Evolutionary conservation across 1,140 invertebrate genomes (phyloP).

Genomic region (Propsilocerus akamusi): DNA sequence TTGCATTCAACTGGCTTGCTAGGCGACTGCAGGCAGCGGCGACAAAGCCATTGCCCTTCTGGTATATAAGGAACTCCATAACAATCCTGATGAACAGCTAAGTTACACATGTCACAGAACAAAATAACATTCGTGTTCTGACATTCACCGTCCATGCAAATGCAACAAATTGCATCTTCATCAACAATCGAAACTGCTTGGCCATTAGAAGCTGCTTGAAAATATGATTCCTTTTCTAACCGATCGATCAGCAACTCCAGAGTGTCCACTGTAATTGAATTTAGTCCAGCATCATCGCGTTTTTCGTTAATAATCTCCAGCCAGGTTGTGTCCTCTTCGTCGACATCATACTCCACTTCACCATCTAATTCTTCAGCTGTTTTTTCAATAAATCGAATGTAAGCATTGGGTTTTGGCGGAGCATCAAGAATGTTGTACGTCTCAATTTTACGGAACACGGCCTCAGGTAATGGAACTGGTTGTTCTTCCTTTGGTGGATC

Average conservation of each 20-base stretch:
- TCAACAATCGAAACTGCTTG: slow-evolving; percentile 67
- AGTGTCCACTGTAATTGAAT: slow-evolving; percentile 58
- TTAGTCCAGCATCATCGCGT: slow-evolving; percentile 43
- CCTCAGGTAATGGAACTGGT: slow-evolving; percentile 55
- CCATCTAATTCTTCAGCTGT: slow-evolving; percentile 85
- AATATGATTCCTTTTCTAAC: slow-evolving; percentile 93
- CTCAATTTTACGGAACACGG: slow-evolving; percentile 57
- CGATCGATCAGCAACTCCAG: slow-evolving; percentile 93
- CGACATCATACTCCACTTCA: slow-evolving; percentile 92
- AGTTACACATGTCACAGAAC: slow-evolving; percentile 89
- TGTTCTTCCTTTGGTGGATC: slow-evolving; percentile 32
- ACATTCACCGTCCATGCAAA: slow-evolving; percentile 40
- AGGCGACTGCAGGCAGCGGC: slow-evolving; percentile 86
- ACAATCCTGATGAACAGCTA: slow-evolving; percentile 97
- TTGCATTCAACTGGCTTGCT: slow-evolving; percentile 91
- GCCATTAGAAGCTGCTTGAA: slow-evolving; percentile 42
- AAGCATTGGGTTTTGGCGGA: slow-evolving; percentile 56
- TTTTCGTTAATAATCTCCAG: slow-evolving; percentile 72
- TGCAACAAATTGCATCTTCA: slow-evolving; percentile 96
- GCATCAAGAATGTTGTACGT: slow-evolving; percentile 65
- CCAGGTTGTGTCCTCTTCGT: slow-evolving; percentile 94
- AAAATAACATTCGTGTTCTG: slow-evolving; percentile 2
- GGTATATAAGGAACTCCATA: slow-evolving; percentile 97
- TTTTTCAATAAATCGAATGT: slow-evolving; percentile 85
- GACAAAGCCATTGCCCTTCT: slow-evolving; percentile 95